phyloP scores from a whole-genome alignment of 2,797 vertebrate species.

The Pterois miles region DNA sequence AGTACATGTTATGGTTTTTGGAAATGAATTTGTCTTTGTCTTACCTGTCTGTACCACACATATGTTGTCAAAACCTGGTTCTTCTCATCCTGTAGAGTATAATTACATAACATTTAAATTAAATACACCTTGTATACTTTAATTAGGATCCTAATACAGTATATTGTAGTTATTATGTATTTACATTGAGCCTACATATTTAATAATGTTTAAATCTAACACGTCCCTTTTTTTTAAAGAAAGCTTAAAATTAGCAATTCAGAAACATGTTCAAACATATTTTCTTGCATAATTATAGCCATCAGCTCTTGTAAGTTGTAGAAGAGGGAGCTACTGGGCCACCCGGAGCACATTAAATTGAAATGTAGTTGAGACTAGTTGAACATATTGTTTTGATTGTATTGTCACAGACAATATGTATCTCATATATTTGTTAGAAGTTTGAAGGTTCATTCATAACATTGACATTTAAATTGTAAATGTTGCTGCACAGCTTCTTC shows the following conservation, averaged over 20 bases:
- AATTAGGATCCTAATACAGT: not conserved
- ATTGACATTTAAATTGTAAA: no score
- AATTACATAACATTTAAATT: no score
- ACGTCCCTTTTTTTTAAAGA: not conserved
- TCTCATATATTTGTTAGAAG: no score
- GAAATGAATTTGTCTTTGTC: not conserved
- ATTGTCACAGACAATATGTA: no score
- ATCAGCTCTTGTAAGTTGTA: not conserved
- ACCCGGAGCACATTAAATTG: not conserved
- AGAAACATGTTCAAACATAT: not conserved
- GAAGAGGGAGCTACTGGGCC: not conserved
- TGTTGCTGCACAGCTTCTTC: no score
- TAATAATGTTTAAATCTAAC: not conserved
- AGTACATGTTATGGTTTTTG: not conserved
- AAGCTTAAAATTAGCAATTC: not conserved
- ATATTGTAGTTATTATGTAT: not conserved
- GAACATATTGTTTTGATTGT: no score
- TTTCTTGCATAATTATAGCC: not conserved
- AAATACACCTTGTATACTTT: not conserved
- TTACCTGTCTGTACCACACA: constrained; percentile 97
- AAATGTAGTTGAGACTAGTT: no score
- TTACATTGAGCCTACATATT: no score
- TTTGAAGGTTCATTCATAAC: no score
- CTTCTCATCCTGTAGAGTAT: constrained; percentile 98
- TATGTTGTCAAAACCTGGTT: constrained; percentile 98